Evolutionary conservation across 2,888 invertebrate genomes (phyloP).

Genomic region (Microctonus aethiopoides): DNA sequence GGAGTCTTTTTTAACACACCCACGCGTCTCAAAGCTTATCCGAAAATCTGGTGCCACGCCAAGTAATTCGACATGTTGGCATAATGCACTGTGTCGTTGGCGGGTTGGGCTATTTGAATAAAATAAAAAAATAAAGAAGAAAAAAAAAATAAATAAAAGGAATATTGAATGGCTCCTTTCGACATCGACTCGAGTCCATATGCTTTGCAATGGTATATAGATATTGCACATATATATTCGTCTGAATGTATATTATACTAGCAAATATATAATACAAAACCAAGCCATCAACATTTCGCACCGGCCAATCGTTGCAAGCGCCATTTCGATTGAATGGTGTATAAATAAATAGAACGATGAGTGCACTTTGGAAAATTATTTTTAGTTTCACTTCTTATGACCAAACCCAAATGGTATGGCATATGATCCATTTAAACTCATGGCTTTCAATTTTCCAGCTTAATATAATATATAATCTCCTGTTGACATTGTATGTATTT

Average conservation of each 20-base stretch:
- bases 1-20: constrained; percentile 1
- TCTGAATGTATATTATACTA: neutral
- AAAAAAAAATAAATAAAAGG: constrained; percentile 4
- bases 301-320: neutral
- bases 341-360: constrained; percentile 18
- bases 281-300: constrained; percentile 4
- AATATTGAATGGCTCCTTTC: constrained; percentile 2
- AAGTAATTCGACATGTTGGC: constrained; percentile 28
- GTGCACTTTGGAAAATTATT: constrained; percentile 23
- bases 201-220: neutral
- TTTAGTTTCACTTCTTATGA: constrained; percentile 14
- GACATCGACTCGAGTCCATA: constrained; percentile 11
- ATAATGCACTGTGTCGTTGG: constrained; percentile 22
- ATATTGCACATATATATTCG: too few relatives aligned
- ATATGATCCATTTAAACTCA: neutral
- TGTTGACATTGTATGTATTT: neutral
- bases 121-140: constrained; percentile 1
- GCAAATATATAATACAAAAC: too few relatives aligned
- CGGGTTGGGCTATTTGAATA: constrained; percentile 1
- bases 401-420: neutral
- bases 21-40: constrained; percentile 20
- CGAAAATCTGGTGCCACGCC: constrained; percentile 30
- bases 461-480: neutral
- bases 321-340: constrained; percentile 2
- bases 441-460: constrained; percentile 7